Evolutionary conservation across 2,797 vertebrate genomes (phyloP).

Genomic region (Anguilla pacifica): DNA sequence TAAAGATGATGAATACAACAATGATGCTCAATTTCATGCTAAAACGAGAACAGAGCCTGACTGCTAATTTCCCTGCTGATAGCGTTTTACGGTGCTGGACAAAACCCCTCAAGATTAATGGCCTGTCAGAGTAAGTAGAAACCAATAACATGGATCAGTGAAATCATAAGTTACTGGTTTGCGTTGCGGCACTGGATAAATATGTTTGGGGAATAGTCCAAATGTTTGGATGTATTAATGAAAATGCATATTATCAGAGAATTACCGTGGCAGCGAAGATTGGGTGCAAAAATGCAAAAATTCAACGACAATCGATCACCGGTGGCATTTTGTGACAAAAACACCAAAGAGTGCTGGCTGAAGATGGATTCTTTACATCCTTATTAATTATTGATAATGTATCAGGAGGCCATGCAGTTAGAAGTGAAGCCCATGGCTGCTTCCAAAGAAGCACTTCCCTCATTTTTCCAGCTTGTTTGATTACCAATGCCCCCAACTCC

Average conservation of each 20-base stretch:
- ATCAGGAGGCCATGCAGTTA: conserved; percentile 2
- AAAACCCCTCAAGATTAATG: conserved; percentile 70
- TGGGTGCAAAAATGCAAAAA: conserved; percentile 43
- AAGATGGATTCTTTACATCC: conserved; percentile 26
- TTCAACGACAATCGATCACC: conserved; percentile 44
- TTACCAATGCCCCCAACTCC: not conserved
- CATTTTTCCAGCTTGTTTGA: conserved; percentile 16
- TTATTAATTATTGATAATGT: conserved; percentile 37
- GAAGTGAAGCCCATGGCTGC: conserved; percentile 13
- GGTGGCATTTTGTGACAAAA: conserved; percentile 27
- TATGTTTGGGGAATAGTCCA: conserved; percentile 60
- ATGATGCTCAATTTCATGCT: conserved; percentile 62
- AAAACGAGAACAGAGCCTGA: conserved; percentile 56
- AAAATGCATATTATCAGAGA: conserved; percentile 42
- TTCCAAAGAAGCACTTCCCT: not conserved
- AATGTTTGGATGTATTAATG: conserved; percentile 49
- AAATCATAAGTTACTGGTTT: conserved; percentile 66
- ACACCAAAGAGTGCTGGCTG: conserved; percentile 6
- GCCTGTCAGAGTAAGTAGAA: conserved; percentile 69
- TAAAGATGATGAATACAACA: conserved; percentile 62
- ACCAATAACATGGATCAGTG: conserved; percentile 77
- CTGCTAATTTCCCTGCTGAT: conserved; percentile 57
- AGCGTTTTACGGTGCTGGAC: conserved; percentile 44
- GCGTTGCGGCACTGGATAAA: conserved; percentile 60
- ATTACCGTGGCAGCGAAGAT: conserved; percentile 29